phyloP scores from a whole-genome alignment of 2,888 invertebrate genomes.

The Cheilosia urbana region DNA sequence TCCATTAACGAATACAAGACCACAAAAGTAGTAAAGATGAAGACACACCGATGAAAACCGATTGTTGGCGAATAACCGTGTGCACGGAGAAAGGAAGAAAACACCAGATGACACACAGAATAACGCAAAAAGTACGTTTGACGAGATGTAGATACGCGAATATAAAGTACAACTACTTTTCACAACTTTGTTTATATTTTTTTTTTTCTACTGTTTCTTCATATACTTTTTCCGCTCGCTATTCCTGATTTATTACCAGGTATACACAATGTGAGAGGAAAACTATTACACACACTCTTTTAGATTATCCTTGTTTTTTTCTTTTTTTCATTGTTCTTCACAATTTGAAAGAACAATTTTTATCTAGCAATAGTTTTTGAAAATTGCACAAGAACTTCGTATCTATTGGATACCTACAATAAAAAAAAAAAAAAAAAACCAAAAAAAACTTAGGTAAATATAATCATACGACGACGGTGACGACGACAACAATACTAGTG shows the following conservation, averaged over 20 bases:
- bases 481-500: slow-evolving; percentile 29
- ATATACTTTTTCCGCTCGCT: slow-evolving; percentile 49
- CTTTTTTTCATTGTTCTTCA: not conserved
- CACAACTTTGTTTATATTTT: slow-evolving; percentile 11
- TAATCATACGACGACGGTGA: slow-evolving; percentile 45
- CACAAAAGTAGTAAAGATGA: slow-evolving; percentile 68
- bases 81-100: slow-evolving; percentile 49
- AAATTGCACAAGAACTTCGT: slow-evolving; percentile 24
- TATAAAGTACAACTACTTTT: slow-evolving; percentile 66
- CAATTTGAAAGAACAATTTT: not conserved
- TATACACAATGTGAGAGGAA: slow-evolving; percentile 14
- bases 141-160: slow-evolving; percentile 56
- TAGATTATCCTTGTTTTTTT: slow-evolving; percentile 42
- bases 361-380: slow-evolving; percentile 3
- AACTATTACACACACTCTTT: slow-evolving; percentile 32
- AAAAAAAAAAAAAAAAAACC: slow-evolving; percentile 11
- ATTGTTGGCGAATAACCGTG: slow-evolving; percentile 59
- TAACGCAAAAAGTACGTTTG: slow-evolving; percentile 52
- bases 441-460: slow-evolving; percentile 9
- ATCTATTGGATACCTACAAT: not conserved
- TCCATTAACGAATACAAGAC: slow-evolving; percentile 75
- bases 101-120: slow-evolving; percentile 68
- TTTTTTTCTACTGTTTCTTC: slow-evolving; percentile 10
- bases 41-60: slow-evolving; percentile 54
- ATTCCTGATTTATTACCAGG: slow-evolving; percentile 45